Evolutionary conservation across 2,888 invertebrate species (phyloP).

Genomic region (Leptinotarsa juncta): DNA sequence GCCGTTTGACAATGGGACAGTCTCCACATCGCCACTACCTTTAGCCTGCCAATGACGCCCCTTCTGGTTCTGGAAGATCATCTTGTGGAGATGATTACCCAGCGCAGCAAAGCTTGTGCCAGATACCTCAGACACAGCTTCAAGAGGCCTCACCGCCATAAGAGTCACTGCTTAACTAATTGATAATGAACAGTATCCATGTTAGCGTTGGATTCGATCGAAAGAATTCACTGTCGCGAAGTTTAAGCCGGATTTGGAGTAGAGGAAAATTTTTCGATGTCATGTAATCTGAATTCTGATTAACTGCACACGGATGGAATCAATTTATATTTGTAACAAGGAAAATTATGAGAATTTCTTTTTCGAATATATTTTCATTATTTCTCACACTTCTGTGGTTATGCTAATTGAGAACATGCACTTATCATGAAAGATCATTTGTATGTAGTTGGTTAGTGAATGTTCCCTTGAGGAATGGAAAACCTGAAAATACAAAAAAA

Average conservation of each 20-base stretch:
- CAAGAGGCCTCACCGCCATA: conserved; percentile 61
- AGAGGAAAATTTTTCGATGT: conserved; percentile 4
- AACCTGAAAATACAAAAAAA: not conserved
- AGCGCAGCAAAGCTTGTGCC: conserved; percentile 75
- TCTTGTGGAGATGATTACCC: conserved; percentile 70
- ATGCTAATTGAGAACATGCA: not conserved
- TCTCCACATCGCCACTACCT: conserved; percentile 69
- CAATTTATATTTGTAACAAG: too few species aligned
- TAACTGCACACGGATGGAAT: too few species aligned
- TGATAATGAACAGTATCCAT: conserved; percentile 1
- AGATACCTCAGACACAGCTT: conserved; percentile 76
- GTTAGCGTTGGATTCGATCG: conserved; percentile 6
- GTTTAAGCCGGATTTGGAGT: conserved; percentile 1
- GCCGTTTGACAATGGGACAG: conserved; percentile 85
- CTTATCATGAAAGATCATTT: too few species aligned
- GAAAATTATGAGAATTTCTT: too few species aligned
- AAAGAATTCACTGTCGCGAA: conserved; percentile 1
- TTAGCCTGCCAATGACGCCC: conserved; percentile 65
- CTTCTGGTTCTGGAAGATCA: conserved; percentile 71
- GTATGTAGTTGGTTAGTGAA: too few species aligned
- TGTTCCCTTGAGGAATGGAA: not conserved
- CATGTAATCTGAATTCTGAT: not conserved
- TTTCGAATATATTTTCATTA: too few species aligned
- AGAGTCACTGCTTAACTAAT: conserved; percentile 25
- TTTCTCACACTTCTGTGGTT: not conserved